Evolutionary conservation across 1,140 invertebrate species (phyloP), one percentile per base, ranked within the genome.

Genomic region (Calliphora vicina): DNA sequence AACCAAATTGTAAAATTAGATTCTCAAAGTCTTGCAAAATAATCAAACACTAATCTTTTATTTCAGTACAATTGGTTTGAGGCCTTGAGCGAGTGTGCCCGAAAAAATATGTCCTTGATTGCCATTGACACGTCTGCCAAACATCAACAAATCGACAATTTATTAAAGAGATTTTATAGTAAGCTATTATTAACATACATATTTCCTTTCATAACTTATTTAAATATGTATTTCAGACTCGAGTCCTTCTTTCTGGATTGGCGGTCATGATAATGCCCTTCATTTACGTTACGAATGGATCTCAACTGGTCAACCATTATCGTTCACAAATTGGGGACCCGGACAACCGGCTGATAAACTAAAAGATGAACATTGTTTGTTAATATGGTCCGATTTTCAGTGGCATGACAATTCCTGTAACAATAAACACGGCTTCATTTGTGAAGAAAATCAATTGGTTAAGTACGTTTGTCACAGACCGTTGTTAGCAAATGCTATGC

Each of bases 11-110:
- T 9, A 45, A 45, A 45, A 45, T 8, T 45, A 45, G 43, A 45
- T 9, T 9, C 43, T 9, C 8, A 45, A 9, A 8, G 8, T 45
- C 8, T 45, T 45, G 15, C 15, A 61, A 17, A 61, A n/a, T 61
- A 71, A 35, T 8, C 1, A 35, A 35, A 35, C 6, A 35, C 6
- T 35, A 35, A 35, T 35, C 15, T 29, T 73, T 27, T 27, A 15
- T 73, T 73, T 73, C 71, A 74, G 72, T 74, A 35, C 17, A 74
- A 74, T 35, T 74, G 72, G 72, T 74, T 74, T 35, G 72, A 74
- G n/a, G 72, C 72, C 15, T 29, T 15, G 20, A 27, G 29, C n/a
- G 72, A 74, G 20, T 74, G 72, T 74, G 72, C 72, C 1, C 72
- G 72, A 13, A 74, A 74, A 8, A 74, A 74, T 29, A 74, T 74